Conservation (phyloP, 1,140 invertebrate genomes). For the Philaenus spumarius region DNA sequence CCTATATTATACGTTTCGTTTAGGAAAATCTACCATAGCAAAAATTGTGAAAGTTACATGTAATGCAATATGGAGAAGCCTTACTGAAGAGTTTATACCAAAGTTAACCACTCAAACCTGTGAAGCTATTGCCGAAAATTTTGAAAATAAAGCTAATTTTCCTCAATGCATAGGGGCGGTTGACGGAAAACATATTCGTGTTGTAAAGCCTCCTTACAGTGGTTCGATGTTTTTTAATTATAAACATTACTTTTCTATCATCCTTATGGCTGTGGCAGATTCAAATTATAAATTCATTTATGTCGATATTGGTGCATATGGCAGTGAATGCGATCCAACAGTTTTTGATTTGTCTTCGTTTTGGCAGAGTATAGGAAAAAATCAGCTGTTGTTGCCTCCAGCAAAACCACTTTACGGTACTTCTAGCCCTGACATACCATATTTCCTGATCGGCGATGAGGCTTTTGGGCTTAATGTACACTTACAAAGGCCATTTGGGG, state of each 20-base stretch:
- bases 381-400: constrained; percentile 3
- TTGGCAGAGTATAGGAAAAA: constrained; percentile 8
- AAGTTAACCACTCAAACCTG: constrained; percentile 18
- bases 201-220: too few relatives aligned
- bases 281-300: background rate
- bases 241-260: background rate
- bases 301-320: background rate
- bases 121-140: constrained; percentile 30
- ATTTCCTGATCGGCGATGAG: constrained; percentile 36
- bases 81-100: background rate
- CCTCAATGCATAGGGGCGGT: too few relatives aligned
- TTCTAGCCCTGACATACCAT: constrained; percentile 4
- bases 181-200: too few relatives aligned
- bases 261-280: constrained; percentile 1
- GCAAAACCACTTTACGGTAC: background rate
- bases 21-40: background rate
- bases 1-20: background rate
- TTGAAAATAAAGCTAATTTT: constrained; percentile 36
- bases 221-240: too few relatives aligned
- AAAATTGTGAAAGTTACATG: background rate
- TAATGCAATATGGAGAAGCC: background rate
- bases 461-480: constrained; percentile 37
- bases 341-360: constrained; percentile 16
- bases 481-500: constrained; percentile 33
- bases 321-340: too few relatives aligned